Evolutionary conservation across 2,113 vertebrate genomes (phyloP), one percentile per base, ranked within the genome.

Genomic region (Silurus meridionalis): DNA sequence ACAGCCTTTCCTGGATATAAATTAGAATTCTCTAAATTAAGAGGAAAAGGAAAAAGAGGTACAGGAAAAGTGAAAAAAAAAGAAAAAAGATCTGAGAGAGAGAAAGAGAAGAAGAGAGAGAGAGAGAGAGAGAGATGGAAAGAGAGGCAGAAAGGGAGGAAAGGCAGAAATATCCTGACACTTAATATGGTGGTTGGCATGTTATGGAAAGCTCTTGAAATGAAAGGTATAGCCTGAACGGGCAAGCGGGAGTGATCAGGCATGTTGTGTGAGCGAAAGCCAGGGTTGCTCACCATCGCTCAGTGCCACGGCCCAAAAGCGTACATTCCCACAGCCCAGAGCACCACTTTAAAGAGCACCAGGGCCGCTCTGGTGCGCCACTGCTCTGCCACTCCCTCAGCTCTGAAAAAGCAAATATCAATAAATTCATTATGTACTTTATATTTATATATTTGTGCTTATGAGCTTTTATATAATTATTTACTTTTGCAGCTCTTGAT

Each of bases 391-490:
- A 93, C 94, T 92, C 92, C 93, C 92, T 75, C 91, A 92, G 92
- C 92, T 93, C 94, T 93, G 92, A 93, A 93, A 94, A 89, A 91
- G 93, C 92, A 93, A 94, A 94, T 94, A 95, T 95, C 95, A 95
- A 94, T 95, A 95, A 93, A 94, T 95, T 95, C 94, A 95, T 95
- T 95, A 95, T 94, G 91, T 90, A 93, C 88, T 94, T 95, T 94
- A 93, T 94, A 94, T 92, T 94, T 92, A 94, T 94, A 94, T 92
- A 95, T 94, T 93, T 95, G 92, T 93, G 91, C 92, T 92, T 90
- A 89, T 91, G 91, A 91, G 92, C 92, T 92, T 93, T 83, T 90
- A 88, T 85, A 87, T 87, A 89, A 86, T 86, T 53, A 84, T 86
- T 87, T 87, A 57, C 86, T 86, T 86, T 87, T 83, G 82, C 67